phyloP scores from a whole-genome alignment of 2,888 invertebrate genomes.

The Zaprionus bogoriensis region DNA sequence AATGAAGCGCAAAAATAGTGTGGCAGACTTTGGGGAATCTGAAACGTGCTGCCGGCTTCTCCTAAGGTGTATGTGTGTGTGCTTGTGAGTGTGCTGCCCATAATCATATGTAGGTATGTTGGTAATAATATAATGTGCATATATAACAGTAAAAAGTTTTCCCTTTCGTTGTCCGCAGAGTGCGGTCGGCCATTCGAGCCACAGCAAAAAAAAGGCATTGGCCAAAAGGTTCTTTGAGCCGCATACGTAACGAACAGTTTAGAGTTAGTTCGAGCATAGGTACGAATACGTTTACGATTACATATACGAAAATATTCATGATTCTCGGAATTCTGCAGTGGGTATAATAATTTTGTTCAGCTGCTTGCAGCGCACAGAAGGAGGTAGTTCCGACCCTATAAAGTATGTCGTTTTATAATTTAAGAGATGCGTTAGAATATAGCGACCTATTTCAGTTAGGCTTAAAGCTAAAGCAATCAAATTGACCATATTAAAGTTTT shows the following conservation, averaged over 20 bases:
- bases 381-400: too few species aligned
- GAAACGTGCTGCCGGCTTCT: too few species aligned
- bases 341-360: too few species aligned
- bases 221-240: slow-evolving; percentile 35
- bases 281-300: too few species aligned
- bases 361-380: too few species aligned
- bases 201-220: slow-evolving; percentile 25
- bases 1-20: slow-evolving; percentile 65
- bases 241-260: slow-evolving; percentile 23
- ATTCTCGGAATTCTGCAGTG: too few species aligned
- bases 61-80: too few species aligned
- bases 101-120: slow-evolving; percentile 30
- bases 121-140: slow-evolving; percentile 36
- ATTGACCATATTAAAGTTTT: too few species aligned
- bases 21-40: slow-evolving; percentile 26
- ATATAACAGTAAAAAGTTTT: slow-evolving; percentile 63
- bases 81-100: neutral
- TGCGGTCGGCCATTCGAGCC: slow-evolving; percentile 24
- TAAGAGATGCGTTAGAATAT: too few species aligned
- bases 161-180: slow-evolving; percentile 59
- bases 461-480: too few species aligned
- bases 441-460: too few species aligned
- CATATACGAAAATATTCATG: slow-evolving; percentile 29
- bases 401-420: too few species aligned
- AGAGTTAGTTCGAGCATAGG: neutral